A percentile compares a stretch with the other conserved stretches of the same genome.
Conservation (phyloP, 92 coral and sea anemone genomes). For the Epizoanthus scotinus region DNA sequence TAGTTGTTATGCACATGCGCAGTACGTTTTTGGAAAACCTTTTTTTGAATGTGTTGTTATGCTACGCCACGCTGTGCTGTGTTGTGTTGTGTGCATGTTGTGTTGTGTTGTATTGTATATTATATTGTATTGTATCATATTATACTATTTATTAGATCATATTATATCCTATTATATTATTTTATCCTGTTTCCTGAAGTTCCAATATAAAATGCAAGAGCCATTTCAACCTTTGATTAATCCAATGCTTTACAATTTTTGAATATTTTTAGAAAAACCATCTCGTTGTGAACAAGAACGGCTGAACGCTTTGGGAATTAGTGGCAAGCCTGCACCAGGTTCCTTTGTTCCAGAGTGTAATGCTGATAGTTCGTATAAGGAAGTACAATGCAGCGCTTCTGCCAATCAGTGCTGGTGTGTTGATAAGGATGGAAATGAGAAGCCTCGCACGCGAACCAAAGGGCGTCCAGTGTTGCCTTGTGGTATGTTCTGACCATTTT, state of each 20-base stretch:
- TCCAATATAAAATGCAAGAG: too few relatives aligned
- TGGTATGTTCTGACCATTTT: constrained; percentile 1
- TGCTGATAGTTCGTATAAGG: constrained; percentile 70
- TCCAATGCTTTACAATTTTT: background rate
- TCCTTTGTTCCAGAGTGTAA: constrained; percentile 76
- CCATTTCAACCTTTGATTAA: too few relatives aligned
- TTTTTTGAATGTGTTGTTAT: too few relatives aligned
- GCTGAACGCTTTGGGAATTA: constrained; percentile 70
- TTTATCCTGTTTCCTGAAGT: too few relatives aligned
- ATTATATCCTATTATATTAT: too few relatives aligned
- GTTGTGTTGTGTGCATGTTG: too few relatives aligned
- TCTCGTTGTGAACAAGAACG: constrained; percentile 79
- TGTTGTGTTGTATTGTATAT: too few relatives aligned
- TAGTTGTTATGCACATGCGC: too few relatives aligned
- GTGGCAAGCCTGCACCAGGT: constrained; percentile 70
- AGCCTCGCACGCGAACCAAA: constrained; percentile 64
- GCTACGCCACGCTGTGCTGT: too few relatives aligned
- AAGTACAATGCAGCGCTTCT: constrained; percentile 69
- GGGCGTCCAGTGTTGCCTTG: constrained; percentile 62
- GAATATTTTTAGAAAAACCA: constrained; percentile 5
- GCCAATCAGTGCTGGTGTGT: constrained; percentile 88
- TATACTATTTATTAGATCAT: too few relatives aligned
- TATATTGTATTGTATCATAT: too few relatives aligned
- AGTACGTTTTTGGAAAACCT: too few relatives aligned
- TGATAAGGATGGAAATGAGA: constrained; percentile 77